A percentile compares a stretch with the other conserved stretches of the same genome.
Evolutionary conservation across 2,113 vertebrate genomes (phyloP).

Genomic region (Melozone crissalis): DNA sequence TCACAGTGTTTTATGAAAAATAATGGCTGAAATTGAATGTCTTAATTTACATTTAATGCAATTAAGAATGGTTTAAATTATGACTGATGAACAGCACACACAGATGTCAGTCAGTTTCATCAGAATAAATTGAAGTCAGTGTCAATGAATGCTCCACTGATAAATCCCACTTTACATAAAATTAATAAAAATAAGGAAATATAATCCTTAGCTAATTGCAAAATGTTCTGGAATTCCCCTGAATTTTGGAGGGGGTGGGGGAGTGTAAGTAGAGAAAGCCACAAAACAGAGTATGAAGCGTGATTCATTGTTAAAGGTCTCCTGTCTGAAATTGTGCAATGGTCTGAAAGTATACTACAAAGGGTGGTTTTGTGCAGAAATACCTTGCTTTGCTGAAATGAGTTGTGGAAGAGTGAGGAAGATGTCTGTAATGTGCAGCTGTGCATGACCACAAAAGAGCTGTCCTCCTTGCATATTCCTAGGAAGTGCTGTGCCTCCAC

Average conservation of each 20-base stretch:
- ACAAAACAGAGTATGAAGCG: not conserved
- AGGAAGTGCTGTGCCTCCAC: not conserved
- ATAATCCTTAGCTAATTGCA: slow-evolving; percentile 85
- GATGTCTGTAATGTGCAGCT: not conserved
- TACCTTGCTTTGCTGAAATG: not conserved
- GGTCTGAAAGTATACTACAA: not conserved
- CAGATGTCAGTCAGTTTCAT: slow-evolving; percentile 94
- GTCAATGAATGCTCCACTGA: slow-evolving; percentile 83
- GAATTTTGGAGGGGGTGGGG: slow-evolving; percentile 61
- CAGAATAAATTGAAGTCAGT: slow-evolving; percentile 87
- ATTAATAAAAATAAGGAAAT: slow-evolving; percentile 93
- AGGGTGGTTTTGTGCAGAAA: not conserved
- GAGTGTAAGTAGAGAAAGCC: slow-evolving; percentile 45
- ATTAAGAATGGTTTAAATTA: slow-evolving; percentile 98
- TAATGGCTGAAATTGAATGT: slow-evolving; percentile 98
- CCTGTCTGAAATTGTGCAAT: not conserved
- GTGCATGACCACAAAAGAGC: not conserved
- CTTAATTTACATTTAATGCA: slow-evolving; percentile 99
- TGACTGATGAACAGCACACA: slow-evolving; percentile 95
- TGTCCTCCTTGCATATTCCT: not conserved
- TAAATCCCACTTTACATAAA: slow-evolving; percentile 86
- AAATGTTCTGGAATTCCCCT: slow-evolving; percentile 84
- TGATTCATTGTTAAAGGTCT: slow-evolving; percentile 25
- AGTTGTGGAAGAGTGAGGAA: not conserved
- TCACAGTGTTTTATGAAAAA: slow-evolving; percentile 98